Evolutionary conservation across 1,140 invertebrate species (phyloP).

Genomic region (Cepaea nemoralis): DNA sequence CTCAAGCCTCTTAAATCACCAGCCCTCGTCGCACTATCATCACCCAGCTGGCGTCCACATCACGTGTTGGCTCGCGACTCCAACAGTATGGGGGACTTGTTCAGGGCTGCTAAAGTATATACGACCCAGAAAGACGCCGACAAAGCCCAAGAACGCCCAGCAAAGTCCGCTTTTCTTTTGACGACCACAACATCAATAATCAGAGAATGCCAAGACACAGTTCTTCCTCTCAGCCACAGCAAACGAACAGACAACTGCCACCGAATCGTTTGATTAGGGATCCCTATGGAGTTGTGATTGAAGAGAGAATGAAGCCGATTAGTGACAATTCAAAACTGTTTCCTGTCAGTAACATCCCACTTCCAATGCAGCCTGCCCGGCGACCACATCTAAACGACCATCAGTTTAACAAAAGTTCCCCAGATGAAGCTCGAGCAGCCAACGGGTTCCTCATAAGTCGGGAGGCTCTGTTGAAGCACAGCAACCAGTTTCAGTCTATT

Average conservation of each 20-base stretch:
- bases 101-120: not conserved
- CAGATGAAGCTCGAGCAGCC: not conserved
- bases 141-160: not conserved
- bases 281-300: not conserved
- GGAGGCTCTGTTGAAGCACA: conserved; percentile 2
- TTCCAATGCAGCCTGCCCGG: not conserved
- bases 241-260: not conserved
- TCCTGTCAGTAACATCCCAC: not conserved
- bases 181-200: conserved; percentile 19
- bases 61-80: not conserved
- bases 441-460: not conserved
- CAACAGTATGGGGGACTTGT: conserved; percentile 11
- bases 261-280: not conserved
- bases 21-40: not conserved
- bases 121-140: conserved; percentile 13
- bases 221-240: too few relatives aligned
- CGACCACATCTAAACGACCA: not conserved
- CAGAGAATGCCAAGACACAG: not conserved
- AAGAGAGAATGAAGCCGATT: not conserved
- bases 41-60: not conserved
- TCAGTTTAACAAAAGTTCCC: not conserved
- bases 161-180: conserved; percentile 35
- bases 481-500: not conserved
- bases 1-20: not conserved
- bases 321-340: not conserved